Conservation (phyloP, 2,888 invertebrate genomes). For the Polyommatus icarus region DNA sequence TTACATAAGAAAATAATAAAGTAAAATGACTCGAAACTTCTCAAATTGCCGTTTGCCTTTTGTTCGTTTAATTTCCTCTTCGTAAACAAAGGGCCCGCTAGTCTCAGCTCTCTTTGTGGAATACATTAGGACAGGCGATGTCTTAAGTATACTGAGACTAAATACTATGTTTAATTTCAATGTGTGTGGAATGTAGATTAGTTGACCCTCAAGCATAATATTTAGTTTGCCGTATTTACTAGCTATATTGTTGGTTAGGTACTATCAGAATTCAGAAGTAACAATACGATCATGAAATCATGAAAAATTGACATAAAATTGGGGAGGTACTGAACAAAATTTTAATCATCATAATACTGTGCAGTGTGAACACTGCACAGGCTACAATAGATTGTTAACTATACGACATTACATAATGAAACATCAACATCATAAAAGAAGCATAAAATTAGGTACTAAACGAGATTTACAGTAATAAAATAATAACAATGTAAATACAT, state of each 20-base stretch:
- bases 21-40: slow-evolving; percentile 11
- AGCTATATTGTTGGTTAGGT: no score
- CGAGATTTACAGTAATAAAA: background rate
- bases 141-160: background rate
- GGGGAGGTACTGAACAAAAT: background rate
- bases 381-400: no score
- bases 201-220: background rate
- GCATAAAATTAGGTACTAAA: background rate
- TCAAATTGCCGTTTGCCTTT: slow-evolving; percentile 5
- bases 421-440: background rate
- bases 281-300: no score
- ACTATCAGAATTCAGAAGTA: no score
- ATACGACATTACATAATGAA: no score
- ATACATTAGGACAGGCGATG: background rate
- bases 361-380: no score
- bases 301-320: no score
- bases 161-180: background rate
- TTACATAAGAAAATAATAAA: slow-evolving; percentile 26
- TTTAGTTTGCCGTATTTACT: no score
- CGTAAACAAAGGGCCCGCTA: slow-evolving; percentile 7
- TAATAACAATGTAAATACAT: slow-evolving; percentile 19
- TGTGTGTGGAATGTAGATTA: background rate
- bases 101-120: background rate
- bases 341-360: background rate
- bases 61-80: slow-evolving; percentile 21